Base-by-base conservation (phyloP, 1,140 invertebrate species). In the Drosophila tristis region DNA sequence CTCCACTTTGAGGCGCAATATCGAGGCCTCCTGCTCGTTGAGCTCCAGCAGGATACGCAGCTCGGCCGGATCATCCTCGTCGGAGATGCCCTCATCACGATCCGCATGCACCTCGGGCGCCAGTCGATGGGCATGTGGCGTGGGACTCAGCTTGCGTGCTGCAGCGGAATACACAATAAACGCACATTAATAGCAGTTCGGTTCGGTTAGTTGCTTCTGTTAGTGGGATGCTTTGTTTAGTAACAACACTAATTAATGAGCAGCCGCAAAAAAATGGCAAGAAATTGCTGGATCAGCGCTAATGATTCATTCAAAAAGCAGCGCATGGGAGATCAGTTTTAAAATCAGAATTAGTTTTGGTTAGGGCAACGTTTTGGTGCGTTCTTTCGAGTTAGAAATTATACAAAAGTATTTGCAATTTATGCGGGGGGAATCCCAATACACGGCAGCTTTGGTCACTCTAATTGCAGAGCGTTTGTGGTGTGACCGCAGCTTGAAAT, bases 21-120 rank as follows among this genome's bases (percentile, higher is more conserved):
- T 95, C 4, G 95, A 94, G 48, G 96, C 95, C 94, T 98, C 97
- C 92, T 96, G 95, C 93, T 98, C 97, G 82, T 96, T 96, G n/a
- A 98, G 93, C 92, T 98, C 97, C 35, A 98, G 92, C 68, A 97
- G 95, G 29, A 98, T 93, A 78, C 96, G 94, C 47, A 97, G 89
- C 84, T 97, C 96, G 31, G 95, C 94, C 8, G 95, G 94, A 91
- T 97, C 96, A 75, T 96, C 96, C 90, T 96, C 95, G 82, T 96
- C 95, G 5, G 95, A 95, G 68, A 95, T 95, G 39, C 94, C 94
- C 91, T 96, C 95, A 90, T 96, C 95, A 86, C 95, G 96, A 78
- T 96, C 95, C 39, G 93, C 93, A 31, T 93, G 92, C 63, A 93
- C 92, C 90, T 96, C 95, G 56, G 95, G 94, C n/a, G 94, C 93